Percentiles rank a stretch among this genome's conserved stretches.
These are phyloP conservation scores for Ecliptopera silaceata DNA, from an alignment of 2,888 invertebrate genomes.

Conservation along the genomic window DNA sequence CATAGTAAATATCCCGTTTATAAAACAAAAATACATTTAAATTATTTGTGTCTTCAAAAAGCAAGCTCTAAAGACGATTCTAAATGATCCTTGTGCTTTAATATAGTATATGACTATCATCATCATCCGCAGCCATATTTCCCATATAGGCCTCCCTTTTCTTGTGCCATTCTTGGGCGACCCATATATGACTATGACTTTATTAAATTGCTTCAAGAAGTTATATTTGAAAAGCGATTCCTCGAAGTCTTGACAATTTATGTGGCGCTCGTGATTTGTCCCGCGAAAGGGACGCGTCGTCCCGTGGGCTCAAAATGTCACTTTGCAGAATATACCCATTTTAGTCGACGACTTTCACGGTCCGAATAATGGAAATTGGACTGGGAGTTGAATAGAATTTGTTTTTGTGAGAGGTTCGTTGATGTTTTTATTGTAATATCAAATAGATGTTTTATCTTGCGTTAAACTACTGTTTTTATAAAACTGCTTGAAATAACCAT, in stretches of 20 bases:
- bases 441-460: neutral
- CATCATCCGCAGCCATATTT: too few species aligned
- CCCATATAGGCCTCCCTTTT: too few species aligned
- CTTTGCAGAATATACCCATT: conserved; percentile 12
- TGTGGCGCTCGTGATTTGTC: conserved; percentile 3
- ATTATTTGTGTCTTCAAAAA: too few species aligned
- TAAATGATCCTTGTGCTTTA: too few species aligned
- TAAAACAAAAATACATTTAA: too few species aligned
- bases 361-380: conserved; percentile 21
- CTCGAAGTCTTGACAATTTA: conserved; percentile 3
- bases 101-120: too few species aligned
- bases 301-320: conserved; percentile 13
- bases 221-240: conserved; percentile 4
- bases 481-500: neutral
- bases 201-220: neutral
- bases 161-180: too few species aligned
- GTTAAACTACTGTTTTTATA: neutral
- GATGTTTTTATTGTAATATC: neutral
- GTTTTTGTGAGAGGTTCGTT: conserved; percentile 10
- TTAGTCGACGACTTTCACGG: conserved; percentile 19
- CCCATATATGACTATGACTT: too few species aligned
- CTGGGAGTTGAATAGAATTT: conserved; percentile 23
- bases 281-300: neutral
- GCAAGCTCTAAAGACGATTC: too few species aligned
- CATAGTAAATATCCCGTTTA: too few species aligned